Percentiles rank a stretch among this genome's conserved stretches.
phyloP scores from a whole-genome alignment of 2,113 vertebrate genomes.

The Dipodomys spectabilis region DNA sequence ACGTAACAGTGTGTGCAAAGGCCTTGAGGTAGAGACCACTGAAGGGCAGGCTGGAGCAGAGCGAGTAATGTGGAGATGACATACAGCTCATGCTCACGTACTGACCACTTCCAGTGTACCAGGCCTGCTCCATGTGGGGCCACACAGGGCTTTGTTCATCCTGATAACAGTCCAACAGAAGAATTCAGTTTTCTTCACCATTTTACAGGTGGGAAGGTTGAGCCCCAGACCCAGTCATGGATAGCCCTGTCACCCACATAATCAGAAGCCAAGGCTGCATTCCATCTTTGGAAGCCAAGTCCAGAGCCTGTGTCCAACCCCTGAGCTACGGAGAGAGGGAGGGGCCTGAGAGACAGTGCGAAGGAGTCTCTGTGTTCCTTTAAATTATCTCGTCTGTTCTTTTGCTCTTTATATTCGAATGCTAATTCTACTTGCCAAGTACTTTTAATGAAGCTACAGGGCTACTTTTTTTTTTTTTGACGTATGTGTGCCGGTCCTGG shows the following conservation, averaged over 20 bases:
- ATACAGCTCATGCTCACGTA: accelerated
- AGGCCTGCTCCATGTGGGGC: neutral
- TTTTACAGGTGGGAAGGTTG: neutral
- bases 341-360: accelerated
- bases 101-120: accelerated
- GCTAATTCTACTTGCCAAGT: neutral
- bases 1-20: neutral
- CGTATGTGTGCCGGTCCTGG: no score
- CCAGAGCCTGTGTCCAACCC: neutral
- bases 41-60: neutral
- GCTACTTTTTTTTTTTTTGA: no score
- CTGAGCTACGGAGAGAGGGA: neutral
- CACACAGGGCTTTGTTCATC: neutral
- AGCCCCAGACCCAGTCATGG: neutral
- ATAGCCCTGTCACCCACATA: neutral
- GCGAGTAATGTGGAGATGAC: no score
- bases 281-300: neutral
- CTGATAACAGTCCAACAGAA: no score
- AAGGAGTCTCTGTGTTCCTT: neutral
- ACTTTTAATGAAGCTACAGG: neutral
- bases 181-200: neutral
- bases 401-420: neutral
- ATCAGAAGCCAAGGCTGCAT: neutral
- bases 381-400: neutral
- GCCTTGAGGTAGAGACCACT: neutral